phyloP scores from a whole-genome alignment of 2,888 invertebrate species.

The Bombylius discolor region DNA sequence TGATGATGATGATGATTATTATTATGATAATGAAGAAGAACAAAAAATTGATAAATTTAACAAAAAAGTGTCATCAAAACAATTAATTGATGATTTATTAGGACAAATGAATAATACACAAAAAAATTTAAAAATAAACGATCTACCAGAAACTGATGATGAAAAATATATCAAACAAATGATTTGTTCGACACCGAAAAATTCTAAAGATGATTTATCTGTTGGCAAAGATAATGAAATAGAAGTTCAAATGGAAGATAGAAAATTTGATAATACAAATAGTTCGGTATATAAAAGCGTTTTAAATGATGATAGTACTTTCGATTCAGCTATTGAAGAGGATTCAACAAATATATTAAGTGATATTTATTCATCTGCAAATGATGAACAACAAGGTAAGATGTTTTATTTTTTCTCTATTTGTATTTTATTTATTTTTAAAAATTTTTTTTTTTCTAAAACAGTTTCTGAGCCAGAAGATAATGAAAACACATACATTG shows the following conservation, averaged over 20 bases:
- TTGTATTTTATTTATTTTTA: neutral
- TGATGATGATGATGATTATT: neutral
- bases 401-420: neutral
- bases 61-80: slow-evolving; percentile 19
- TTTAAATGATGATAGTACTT: neutral
- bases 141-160: neutral
- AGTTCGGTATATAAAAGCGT: neutral
- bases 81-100: slow-evolving; percentile 25
- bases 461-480: slow-evolving; percentile 34
- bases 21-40: neutral
- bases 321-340: slow-evolving; percentile 16
- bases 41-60: neutral
- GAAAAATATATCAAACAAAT: neutral
- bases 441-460: neutral
- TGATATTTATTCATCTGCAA: slow-evolving; percentile 18
- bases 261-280: neutral
- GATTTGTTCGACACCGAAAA: slow-evolving; percentile 19
- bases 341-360: slow-evolving; percentile 14
- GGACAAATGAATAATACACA: slow-evolving; percentile 18
- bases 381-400: slow-evolving; percentile 18
- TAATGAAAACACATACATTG: slow-evolving; percentile 32
- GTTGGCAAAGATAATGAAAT: slow-evolving; percentile 1
- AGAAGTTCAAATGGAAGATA: neutral
- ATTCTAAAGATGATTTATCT: slow-evolving; percentile 14
- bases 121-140: neutral